phyloP scores from a whole-genome alignment of 35 echinoderm and acorn worm species.

The Ophioderma brevispina region DNA sequence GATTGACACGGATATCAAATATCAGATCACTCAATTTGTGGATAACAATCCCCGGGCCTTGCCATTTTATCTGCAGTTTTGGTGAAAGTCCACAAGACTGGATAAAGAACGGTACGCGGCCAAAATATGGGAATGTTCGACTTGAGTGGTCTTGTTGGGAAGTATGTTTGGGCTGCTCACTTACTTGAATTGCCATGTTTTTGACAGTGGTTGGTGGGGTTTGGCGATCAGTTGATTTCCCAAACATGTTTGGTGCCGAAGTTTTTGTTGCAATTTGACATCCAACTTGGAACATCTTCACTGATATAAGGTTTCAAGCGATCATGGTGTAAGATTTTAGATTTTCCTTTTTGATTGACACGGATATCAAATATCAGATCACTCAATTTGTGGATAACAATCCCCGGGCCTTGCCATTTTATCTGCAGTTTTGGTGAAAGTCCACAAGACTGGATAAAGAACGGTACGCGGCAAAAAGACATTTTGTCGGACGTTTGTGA shows the following conservation, averaged over 20 bases:
- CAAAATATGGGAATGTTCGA: no score
- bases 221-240: no score
- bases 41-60: not conserved
- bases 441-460: no score
- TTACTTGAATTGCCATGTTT: no score
- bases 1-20: not conserved
- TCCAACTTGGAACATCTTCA: not conserved
- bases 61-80: conserved; percentile 14
- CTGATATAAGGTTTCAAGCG: not conserved
- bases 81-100: conserved; percentile 29
- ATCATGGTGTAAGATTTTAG: conserved; percentile 26
- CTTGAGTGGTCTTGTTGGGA: no score
- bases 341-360: not conserved
- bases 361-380: conserved; percentile 17
- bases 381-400: conserved; percentile 10
- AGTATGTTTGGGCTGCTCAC: no score
- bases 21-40: conserved; percentile 30
- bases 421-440: conserved; percentile 27
- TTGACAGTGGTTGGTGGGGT: no score
- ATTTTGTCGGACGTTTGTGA: no score
- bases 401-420: not conserved
- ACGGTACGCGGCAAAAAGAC: no score
- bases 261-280: not conserved
- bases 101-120: no score
- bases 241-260: no score